Conservation (phyloP, 1,140 invertebrate genomes). For the Psilanteris sp. region DNA sequence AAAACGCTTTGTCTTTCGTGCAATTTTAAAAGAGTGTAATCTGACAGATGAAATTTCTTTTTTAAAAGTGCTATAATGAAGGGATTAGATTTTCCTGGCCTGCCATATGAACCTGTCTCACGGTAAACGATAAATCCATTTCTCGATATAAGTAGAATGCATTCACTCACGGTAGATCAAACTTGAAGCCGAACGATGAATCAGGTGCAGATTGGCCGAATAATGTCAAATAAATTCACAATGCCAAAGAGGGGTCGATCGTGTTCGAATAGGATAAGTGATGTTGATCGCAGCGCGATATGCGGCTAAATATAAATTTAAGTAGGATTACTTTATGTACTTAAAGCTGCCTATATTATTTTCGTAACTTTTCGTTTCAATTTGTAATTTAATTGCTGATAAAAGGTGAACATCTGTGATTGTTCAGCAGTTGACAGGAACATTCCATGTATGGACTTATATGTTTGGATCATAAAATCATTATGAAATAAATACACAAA, state of each 20-base stretch:
- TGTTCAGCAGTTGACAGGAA: too few relatives aligned
- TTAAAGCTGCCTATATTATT: slow-evolving; percentile 13
- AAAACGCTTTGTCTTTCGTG: too few relatives aligned
- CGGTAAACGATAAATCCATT: slow-evolving; percentile 56
- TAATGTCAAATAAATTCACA: slow-evolving; percentile 62
- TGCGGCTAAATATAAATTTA: slow-evolving; percentile 33
- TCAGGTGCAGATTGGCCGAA: slow-evolving; percentile 72
- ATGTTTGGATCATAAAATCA: too few relatives aligned
- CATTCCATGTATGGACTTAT: too few relatives aligned
- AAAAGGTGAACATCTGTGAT: slow-evolving; percentile 8
- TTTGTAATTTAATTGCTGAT: background rate
- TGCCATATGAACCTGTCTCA: slow-evolving; percentile 52
- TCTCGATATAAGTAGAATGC: slow-evolving; percentile 57
- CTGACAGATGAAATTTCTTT: background rate
- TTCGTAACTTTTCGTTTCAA: slow-evolving; percentile 3
- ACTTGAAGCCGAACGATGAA: slow-evolving; percentile 52
- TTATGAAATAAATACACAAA: too few relatives aligned
- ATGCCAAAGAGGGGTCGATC: slow-evolving; percentile 57
- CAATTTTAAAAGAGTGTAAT: background rate
- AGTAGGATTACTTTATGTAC: slow-evolving; percentile 27
- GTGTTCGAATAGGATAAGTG: slow-evolving; percentile 53
- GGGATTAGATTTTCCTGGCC: slow-evolving; percentile 22
- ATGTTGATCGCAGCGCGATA: slow-evolving; percentile 51
- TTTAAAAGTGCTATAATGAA: slow-evolving; percentile 15
- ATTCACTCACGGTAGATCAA: slow-evolving; percentile 62